Percentiles rank a stretch among this genome's conserved stretches.
Conservation (phyloP, 2,888 invertebrate genomes). For the Spatulosminthurus flaviceps region DNA sequence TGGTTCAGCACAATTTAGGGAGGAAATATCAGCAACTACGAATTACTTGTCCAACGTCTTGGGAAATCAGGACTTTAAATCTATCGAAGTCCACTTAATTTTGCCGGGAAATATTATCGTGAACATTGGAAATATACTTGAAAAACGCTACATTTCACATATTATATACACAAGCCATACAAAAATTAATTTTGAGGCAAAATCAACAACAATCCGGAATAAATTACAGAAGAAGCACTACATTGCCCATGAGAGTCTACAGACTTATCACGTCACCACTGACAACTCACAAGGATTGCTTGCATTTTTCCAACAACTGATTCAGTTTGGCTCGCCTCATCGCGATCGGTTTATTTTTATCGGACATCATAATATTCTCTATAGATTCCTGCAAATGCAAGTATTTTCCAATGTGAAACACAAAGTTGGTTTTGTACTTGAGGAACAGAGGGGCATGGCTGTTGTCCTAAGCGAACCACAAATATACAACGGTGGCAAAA, state of each 20-base stretch:
- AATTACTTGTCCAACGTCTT: too few relatives aligned
- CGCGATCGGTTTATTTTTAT: slow-evolving; percentile 31
- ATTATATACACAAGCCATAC: too few relatives aligned
- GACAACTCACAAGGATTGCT: not conserved
- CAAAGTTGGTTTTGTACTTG: not conserved
- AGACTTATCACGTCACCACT: not conserved
- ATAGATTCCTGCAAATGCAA: not conserved
- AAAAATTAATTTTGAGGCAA: too few relatives aligned
- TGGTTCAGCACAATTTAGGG: too few relatives aligned
- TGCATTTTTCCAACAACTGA: not conserved
- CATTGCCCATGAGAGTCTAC: not conserved
- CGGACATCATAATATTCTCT: not conserved
- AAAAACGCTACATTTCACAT: too few relatives aligned
- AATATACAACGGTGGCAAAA: not conserved
- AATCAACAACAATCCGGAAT: too few relatives aligned
- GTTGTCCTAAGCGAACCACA: not conserved
- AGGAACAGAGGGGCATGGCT: not conserved
- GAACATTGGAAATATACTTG: too few relatives aligned
- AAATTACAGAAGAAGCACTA: not conserved
- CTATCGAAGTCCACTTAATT: too few relatives aligned
- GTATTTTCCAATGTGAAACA: not conserved
- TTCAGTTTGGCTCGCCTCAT: not conserved
- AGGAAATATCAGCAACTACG: too few relatives aligned
- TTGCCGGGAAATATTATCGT: too few relatives aligned
- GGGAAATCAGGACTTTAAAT: too few relatives aligned